phyloP scores from a whole-genome alignment of 2,113 vertebrate genomes.

The Apistogramma diplotaenia region DNA sequence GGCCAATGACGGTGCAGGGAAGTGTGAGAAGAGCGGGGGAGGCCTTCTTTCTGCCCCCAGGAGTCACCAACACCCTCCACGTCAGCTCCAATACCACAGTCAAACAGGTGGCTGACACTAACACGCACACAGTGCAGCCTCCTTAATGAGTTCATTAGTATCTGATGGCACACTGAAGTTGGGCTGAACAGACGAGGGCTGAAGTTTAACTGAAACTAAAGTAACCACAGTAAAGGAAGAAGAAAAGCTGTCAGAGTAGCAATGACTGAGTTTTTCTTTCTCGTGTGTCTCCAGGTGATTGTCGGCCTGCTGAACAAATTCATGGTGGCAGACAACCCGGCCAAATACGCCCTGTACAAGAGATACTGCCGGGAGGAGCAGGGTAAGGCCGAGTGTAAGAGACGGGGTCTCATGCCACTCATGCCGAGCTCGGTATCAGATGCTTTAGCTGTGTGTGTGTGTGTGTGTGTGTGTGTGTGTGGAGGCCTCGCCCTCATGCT shows the following conservation, averaged over 20 bases:
- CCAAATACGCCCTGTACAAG: constrained; percentile 96
- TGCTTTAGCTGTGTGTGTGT: constrained; percentile 7
- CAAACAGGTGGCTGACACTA: constrained; percentile 77
- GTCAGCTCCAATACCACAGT: constrained; percentile 95
- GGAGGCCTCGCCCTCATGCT: constrained; percentile 13
- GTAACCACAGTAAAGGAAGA: background rate
- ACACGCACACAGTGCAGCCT: constrained; percentile 16
- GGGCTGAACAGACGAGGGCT: background rate
- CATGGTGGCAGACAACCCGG: constrained; percentile 90
- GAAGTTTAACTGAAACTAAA: too few relatives aligned
- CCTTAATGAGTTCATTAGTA: constrained; percentile 5
- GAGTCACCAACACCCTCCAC: constrained; percentile 88
- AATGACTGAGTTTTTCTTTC: background rate
- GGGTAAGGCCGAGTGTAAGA: constrained; percentile 74
- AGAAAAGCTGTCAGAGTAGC: background rate
- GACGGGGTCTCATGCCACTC: constrained; percentile 28
- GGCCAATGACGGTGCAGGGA: constrained; percentile 83
- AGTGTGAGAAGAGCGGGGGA: constrained; percentile 67
- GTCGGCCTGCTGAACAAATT: constrained; percentile 93
- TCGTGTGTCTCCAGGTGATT: constrained; percentile 82
- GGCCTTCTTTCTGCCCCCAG: constrained; percentile 84
- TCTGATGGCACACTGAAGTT: constrained; percentile 17
- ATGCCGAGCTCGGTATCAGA: constrained; percentile 6
- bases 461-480: constrained; percentile 8
- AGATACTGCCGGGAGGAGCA: constrained; percentile 91